phyloP scores from a whole-genome alignment of 2,888 invertebrate genomes.

The Calameuta filiformis region DNA sequence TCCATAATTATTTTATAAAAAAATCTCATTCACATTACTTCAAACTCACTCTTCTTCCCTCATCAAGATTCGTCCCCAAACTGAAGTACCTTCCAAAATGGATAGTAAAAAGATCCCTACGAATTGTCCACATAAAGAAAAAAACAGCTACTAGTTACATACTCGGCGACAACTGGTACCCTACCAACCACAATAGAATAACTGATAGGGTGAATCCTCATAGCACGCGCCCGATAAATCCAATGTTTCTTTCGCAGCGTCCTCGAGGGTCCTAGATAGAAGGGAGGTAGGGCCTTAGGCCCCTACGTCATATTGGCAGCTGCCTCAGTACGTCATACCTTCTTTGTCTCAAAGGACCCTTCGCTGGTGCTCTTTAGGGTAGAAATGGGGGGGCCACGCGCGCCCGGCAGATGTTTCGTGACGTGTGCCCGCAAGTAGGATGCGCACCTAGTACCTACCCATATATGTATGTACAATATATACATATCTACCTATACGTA shows the following conservation, averaged over 20 bases:
- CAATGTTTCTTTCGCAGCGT: not conserved
- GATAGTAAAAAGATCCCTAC: not conserved
- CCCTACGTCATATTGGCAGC: constrained; percentile 62
- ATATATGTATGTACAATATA: not conserved
- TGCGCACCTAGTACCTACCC: not conserved
- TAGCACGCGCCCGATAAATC: constrained; percentile 2
- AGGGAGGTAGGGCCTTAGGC: constrained; percentile 22
- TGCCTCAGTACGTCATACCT: constrained; percentile 61
- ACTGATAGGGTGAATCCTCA: not conserved
- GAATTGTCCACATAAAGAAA: not conserved
- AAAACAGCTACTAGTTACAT: not conserved
- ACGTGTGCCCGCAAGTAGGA: constrained; percentile 49
- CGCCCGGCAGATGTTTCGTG: constrained; percentile 58
- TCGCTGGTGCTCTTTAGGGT: constrained; percentile 57
- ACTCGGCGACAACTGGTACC: not conserved
- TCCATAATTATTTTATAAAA: not conserved
- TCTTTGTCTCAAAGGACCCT: constrained; percentile 66
- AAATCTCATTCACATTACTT: not conserved
- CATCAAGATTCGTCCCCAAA: not conserved
- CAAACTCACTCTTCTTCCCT: not conserved
- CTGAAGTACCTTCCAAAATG: not conserved
- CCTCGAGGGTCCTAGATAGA: constrained; percentile 10
- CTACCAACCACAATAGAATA: not conserved
- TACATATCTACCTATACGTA: not conserved
- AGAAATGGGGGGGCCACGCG: constrained; percentile 44